Evolutionary conservation across 2,888 invertebrate species (phyloP), one percentile per base, ranked within the genome.

Genomic region (Sinotaia quadrata): DNA sequence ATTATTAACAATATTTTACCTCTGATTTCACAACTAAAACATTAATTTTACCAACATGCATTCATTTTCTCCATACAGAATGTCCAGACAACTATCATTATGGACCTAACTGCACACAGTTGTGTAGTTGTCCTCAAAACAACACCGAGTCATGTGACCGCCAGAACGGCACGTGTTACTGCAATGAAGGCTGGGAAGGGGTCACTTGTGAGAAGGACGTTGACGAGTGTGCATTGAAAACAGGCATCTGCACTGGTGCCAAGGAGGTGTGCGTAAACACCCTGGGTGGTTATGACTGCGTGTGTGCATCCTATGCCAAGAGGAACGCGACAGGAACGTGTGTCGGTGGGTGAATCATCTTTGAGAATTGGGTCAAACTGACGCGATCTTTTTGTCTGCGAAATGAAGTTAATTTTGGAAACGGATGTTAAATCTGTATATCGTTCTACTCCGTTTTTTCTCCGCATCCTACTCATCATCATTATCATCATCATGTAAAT

Each of bases 121-220:
- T 24, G 47, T 47, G 47, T 18, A 7, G 8, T n/a, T 47, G 47
- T 47, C n/a, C n/a, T 4, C 21, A 2, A 2, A 47, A 7, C 4
- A 47, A 47, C 47, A 47, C 47, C 18, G 47, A 47, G 12, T 0
- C 18, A 18, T 47, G 47, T 47, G 47, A 47, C 47, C 47, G 47
- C n/a, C 12, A 15, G 1, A 47, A 47, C 18, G 47, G 47, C 47
- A 47, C 18, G 47, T 47, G 47, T 24, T 47, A 47, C 47, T 47
- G 47, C 47, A 47, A 47, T 7, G 47, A n/a, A 47, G 47, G 47
- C 47, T 47, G 47, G 47, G 47, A 47, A 47, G 47, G 47, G 3
- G 47, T 4, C 47, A 47, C 47, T n/a, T 47, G 47, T 47, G 47
- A 47, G 21, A 24, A 47, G n/a, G 47, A 47, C 7, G 47, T 47